Percentiles rank a stretch among this genome's conserved stretches.
Conservation (phyloP, 1,140 invertebrate genomes). For the Pissodes strobi region DNA sequence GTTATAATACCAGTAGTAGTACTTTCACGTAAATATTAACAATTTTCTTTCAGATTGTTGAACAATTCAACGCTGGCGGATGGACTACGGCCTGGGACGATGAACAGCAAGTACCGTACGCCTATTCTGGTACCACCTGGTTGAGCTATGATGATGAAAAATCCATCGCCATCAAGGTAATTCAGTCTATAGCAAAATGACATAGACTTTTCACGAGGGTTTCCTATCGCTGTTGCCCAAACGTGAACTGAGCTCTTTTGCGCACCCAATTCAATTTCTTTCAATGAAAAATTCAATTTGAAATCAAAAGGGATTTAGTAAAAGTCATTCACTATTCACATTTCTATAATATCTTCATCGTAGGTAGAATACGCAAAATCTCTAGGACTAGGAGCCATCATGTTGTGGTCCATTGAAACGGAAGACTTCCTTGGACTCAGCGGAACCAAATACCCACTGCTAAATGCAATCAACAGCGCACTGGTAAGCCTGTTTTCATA, state of each 20-base stretch:
- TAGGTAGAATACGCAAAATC: conserved; percentile 44
- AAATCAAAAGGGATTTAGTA: too few species aligned
- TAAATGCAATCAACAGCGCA: conserved; percentile 61
- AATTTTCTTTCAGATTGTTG: conserved; percentile 42
- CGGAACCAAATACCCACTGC: conserved; percentile 62
- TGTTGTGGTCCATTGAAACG: conserved; percentile 77
- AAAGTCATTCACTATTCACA: too few species aligned
- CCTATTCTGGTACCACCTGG: conserved; percentile 69
- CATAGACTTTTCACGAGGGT: too few species aligned
- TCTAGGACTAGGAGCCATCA: conserved; percentile 63
- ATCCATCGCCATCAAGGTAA: conserved; percentile 61
- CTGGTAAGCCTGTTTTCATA: conserved; percentile 30
- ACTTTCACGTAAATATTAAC: too few species aligned
- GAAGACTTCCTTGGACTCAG: conserved; percentile 60
- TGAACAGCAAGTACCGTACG: conserved; percentile 66
- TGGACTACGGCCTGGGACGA: conserved; percentile 62
- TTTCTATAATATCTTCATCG: too few species aligned
- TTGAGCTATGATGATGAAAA: conserved; percentile 72
- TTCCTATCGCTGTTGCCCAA: too few species aligned
- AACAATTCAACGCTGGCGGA: conserved; percentile 41
- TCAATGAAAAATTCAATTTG: too few species aligned
- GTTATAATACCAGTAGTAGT: too few species aligned
- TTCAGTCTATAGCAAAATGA: too few species aligned
- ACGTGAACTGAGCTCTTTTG: too few species aligned
- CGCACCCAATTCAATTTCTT: too few species aligned